Evolutionary conservation across 2,888 invertebrate species (phyloP), one percentile per base, ranked within the genome.

Genomic region (Callyntrura sp.): DNA sequence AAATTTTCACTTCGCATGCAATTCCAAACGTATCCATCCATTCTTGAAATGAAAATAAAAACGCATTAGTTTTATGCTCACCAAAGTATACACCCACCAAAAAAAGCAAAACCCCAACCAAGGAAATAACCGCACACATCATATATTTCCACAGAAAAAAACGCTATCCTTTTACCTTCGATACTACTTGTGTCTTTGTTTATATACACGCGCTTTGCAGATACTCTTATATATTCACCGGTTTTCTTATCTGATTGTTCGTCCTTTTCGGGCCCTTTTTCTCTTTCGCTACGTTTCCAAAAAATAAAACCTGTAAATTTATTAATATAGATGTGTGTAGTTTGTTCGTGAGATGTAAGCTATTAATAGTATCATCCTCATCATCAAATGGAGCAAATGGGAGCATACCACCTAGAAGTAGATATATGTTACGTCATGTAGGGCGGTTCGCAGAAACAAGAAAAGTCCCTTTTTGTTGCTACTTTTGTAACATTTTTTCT

Each of bases 1-100:
- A 70, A 82, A 86, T 85, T 90, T 86, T 86, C 90, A 90, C 85
- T 86, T 60, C 55, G 62, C 90, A 86, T 90, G 82, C 79, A 82
- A 90, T 85, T 85, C 84, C 65, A 55, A 82, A 65, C 62, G 65
- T 23, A 82, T 35, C 51, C 48, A 35, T 51, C 51, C 51, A 48
- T 76, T 25, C 51, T 76, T 76, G 51, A 48, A 51, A 76, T 76
- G 23, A 76, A 76, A 76, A 76, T 76, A 51, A 76, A 76, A 76
- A 51, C 51, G 48, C 76, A 76, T 76, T 76, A 76, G 76, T 76
- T 14, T 48, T 23, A 20, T 68, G 43, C 68, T 23, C 17, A 65
- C 43, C 17, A 3, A 68, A 68, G 11, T n/a, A 68, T 62, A 60
- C 60, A 60, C n/a, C 17, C 12, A 60, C n/a, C 60, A 62, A 62